Evolutionary conservation across 2,888 invertebrate genomes (phyloP).

Genomic region (Smittia sp.): DNA sequence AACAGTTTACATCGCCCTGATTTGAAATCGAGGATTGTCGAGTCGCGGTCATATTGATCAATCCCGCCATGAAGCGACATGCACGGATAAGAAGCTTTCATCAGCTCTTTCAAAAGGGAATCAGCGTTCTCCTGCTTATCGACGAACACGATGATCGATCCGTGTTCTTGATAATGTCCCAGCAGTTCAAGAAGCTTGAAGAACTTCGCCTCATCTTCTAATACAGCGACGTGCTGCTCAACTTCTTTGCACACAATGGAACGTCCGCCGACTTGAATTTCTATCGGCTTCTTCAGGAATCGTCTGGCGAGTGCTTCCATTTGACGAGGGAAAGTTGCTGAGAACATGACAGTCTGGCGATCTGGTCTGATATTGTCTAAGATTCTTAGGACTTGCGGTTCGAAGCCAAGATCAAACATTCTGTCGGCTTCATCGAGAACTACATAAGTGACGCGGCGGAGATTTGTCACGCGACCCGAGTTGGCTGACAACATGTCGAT

Average conservation of each 20-base stretch:
- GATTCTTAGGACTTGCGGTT: slow-evolving; percentile 70
- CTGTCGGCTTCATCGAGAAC: slow-evolving; percentile 98
- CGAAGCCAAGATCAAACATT: slow-evolving; percentile 32
- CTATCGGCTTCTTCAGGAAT: slow-evolving; percentile 91
- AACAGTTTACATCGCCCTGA: slow-evolving; percentile 86
- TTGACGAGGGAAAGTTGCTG: slow-evolving; percentile 97
- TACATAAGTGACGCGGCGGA: slow-evolving; percentile 93
- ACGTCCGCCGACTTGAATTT: slow-evolving; percentile 94
- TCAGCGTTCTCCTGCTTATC: slow-evolving; percentile 99
- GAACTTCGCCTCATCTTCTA: slow-evolving; percentile 97
- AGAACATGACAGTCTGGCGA: slow-evolving; percentile 97
- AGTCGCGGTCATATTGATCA: slow-evolving; percentile 98
- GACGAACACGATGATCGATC: slow-evolving; percentile 94
- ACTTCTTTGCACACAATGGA: slow-evolving; percentile 98
- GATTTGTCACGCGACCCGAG: slow-evolving; percentile 94
- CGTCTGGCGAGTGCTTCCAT: slow-evolving; percentile 97
- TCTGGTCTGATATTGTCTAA: slow-evolving; percentile 96
- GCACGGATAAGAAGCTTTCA: slow-evolving; percentile 95
- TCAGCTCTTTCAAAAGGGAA: slow-evolving; percentile 84
- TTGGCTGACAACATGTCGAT: slow-evolving; percentile 99
- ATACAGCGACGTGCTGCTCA: slow-evolving; percentile 87
- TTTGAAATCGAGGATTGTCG: slow-evolving; percentile 97
- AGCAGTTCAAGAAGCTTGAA: slow-evolving; percentile 95
- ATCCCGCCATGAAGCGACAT: slow-evolving; percentile 98
- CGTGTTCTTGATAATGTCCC: slow-evolving; percentile 88